Evolutionary conservation across 2,113 vertebrate genomes (phyloP), one percentile per base, ranked within the genome.

Genomic region (Cyrtonyx montezumae): DNA sequence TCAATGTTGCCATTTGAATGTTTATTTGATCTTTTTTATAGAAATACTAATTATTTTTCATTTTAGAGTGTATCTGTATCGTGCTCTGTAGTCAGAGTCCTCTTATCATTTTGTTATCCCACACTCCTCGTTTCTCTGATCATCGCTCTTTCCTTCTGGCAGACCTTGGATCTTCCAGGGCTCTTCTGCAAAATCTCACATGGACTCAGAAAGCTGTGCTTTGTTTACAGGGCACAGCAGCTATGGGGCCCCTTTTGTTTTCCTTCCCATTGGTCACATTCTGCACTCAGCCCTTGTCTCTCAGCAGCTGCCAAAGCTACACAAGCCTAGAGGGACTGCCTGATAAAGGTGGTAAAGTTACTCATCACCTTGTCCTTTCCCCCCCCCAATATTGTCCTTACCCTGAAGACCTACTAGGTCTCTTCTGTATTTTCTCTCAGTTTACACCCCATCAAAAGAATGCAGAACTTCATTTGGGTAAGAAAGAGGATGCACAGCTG

Each of bases 141-240:
- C 46, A 37, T 34, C 56, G 28, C 84, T 93, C 59, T 85, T 92
- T 91, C 75, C 32, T 93, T 85, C 2, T 3, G 40, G 79, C 65
- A 95, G 82, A 78, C 43, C 76, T 91, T 4, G 0, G 43, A 68
- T 70, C 68, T 95, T 87, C 82, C 82, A 85, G 40, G 68, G 55
- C 76, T 75, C 51, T 79, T 46, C 79, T 94, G 86, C 69, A 76
- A 49, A 93, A 79, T 82, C 83, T 93, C 91, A 84, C 74, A 76
- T 46, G 70, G 63, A 67, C 87, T 94, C 79, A 95, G 92, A 95
- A 95, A 95, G 74, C 85, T 4, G 0, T 0, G 43, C 91, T 94
- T 93, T 96, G 93, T 96, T 95, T 97, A 93, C 83, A 96, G 70
- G 86, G 84, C 70, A 80, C 73, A 48, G 84, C 87, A 93, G 95